A percentile compares a stretch with the other conserved stretches of the same genome.
Evolutionary conservation across 2,797 vertebrate species (phyloP).

Genomic region (Propithecus deckenii): DNA sequence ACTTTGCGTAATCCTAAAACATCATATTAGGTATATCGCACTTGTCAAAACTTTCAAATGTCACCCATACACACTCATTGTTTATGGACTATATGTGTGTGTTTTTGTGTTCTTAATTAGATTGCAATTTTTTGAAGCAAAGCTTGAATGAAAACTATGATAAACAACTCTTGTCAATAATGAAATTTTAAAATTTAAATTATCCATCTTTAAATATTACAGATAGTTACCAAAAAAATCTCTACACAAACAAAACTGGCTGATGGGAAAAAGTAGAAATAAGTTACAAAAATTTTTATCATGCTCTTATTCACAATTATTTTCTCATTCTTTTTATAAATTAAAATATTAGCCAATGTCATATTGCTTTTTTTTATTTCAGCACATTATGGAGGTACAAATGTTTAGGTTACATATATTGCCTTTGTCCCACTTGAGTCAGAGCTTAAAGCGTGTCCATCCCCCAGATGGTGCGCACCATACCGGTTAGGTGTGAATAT

Average conservation of each 20-base stretch:
- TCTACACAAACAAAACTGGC: not conserved
- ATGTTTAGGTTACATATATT: no score
- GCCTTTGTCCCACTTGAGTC: no score
- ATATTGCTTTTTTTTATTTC: not conserved
- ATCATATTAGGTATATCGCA: not conserved
- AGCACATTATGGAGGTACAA: no score
- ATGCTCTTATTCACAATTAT: not conserved
- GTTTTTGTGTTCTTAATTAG: not conserved
- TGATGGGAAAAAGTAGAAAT: not conserved
- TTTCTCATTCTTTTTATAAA: not conserved
- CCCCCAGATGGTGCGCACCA: no score
- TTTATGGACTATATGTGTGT: not conserved
- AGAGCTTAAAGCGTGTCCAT: no score
- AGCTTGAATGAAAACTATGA: not conserved
- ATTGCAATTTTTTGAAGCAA: not conserved
- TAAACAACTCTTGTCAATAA: not conserved
- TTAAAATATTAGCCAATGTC: not conserved
- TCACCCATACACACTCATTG: accelerated
- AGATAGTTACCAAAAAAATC: not conserved
- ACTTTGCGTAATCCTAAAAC: not conserved
- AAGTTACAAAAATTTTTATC: not conserved
- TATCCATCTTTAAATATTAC: not conserved
- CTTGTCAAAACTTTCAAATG: not conserved
- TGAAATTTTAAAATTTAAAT: not conserved
- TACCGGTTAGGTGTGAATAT: no score